Evolutionary conservation across 2,113 vertebrate genomes (phyloP), one percentile per base, ranked within the genome.

Genomic region (Macaca nemestrina): DNA sequence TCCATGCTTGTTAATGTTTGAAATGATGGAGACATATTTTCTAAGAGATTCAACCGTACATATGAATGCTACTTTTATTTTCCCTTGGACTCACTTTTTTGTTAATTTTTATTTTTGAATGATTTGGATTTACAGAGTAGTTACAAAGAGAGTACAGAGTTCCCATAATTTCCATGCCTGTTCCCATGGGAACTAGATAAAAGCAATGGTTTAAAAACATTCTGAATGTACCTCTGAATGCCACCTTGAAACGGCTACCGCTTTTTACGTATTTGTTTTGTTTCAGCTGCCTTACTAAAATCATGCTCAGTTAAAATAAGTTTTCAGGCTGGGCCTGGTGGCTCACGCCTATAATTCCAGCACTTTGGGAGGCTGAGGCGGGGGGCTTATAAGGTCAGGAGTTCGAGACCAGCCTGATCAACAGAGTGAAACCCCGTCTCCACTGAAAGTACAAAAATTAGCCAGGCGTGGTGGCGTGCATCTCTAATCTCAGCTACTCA

Each of bases 71-170:
- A 9, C 40, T 84, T 6, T 12, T 30, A 22, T 70, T 79, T 61
- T 30, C 27, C 61, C 43, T 52, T 64, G 22, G 0, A 22, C 8
- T 50, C 30, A 38, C 27, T 55, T 75, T 95, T 61, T 70, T 80
- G n/a, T 72, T 64, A 40, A 43, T 92, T 95, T 95, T 92, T 80
- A 87, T 64, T 87, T 90, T 86, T 50, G 12, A 86, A n/a, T 87
- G 73, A 52, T 73, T n/a, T 86, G 40, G 50, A 72, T 27, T 79
- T 88, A 64, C 13, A 88, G 76, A 81, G 87, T 92, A 75, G 22
- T 88, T 75, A 27, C 45, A 67, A 57, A 92, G 68, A 88, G n/a
- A 67, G n/a, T 38, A 75, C 84, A 93, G 45, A 67, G 32, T 76
- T 88, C 45, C 57, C 55, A 76, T 55, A 55, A 55, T 55, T 7